Evolutionary conservation across 2,113 vertebrate genomes (phyloP).

Genomic region (Rhea americana): DNA sequence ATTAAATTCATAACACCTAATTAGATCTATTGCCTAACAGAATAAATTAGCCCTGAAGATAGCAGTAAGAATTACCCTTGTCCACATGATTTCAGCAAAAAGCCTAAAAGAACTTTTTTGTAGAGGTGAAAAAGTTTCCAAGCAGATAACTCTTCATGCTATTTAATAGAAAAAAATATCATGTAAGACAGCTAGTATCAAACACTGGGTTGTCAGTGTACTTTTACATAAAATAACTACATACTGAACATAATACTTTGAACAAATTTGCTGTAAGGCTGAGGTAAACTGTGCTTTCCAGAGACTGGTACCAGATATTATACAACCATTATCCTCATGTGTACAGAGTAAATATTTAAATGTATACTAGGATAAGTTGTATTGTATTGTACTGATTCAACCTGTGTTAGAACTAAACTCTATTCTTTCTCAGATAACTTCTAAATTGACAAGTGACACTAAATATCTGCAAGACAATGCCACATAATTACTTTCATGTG

Average conservation of each 20-base stretch:
- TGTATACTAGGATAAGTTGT: neutral
- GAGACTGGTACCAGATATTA: neutral
- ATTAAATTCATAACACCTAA: slow-evolving; percentile 54
- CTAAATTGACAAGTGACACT: neutral
- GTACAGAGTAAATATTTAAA: neutral
- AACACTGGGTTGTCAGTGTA: neutral
- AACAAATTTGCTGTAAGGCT: neutral
- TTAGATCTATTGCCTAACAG: slow-evolving; percentile 88
- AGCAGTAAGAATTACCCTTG: slow-evolving; percentile 87
- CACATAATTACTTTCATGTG: neutral
- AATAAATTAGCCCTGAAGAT: slow-evolving; percentile 89
- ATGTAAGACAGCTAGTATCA: neutral
- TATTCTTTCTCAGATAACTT: neutral
- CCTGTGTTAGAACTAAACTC: neutral
- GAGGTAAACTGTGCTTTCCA: neutral
- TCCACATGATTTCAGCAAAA: slow-evolving; percentile 85
- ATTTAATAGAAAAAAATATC: neutral
- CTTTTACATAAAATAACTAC: neutral
- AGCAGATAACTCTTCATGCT: neutral
- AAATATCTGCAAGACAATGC: neutral
- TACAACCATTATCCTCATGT: neutral
- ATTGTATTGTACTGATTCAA: neutral
- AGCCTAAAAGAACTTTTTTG: slow-evolving; percentile 88
- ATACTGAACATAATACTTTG: neutral
- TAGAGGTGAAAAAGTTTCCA: too few species aligned